Evolutionary conservation across 1,140 invertebrate species (phyloP).

Genomic region (Metaphire vulgaris): DNA sequence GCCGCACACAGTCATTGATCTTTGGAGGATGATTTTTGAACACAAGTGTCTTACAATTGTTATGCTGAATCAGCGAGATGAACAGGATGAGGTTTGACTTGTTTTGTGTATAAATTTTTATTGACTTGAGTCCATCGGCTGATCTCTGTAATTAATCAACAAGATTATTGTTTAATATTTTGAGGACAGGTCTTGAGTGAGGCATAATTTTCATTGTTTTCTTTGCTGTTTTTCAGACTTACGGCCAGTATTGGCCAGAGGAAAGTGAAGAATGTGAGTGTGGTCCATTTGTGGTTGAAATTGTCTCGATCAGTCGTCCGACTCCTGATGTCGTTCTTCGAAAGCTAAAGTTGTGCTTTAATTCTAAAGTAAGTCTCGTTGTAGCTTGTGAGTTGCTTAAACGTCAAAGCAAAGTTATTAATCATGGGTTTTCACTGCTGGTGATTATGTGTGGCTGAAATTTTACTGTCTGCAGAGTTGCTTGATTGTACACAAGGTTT

Average conservation of each 20-base stretch:
- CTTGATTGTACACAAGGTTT: neutral
- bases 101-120: too few species aligned
- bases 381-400: neutral
- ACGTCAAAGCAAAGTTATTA: neutral
- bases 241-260: slow-evolving; percentile 29
- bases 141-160: neutral
- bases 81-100: slow-evolving; percentile 43
- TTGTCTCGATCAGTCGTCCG: neutral
- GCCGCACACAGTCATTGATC: slow-evolving; percentile 22
- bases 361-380: neutral
- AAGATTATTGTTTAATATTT: neutral
- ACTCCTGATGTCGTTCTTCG: slow-evolving; percentile 27
- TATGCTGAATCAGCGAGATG: slow-evolving; percentile 37
- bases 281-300: slow-evolving; percentile 28
- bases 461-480: neutral
- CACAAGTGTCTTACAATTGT: slow-evolving; percentile 19
- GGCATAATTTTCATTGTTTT: neutral
- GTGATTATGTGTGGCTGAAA: neutral
- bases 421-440: neutral
- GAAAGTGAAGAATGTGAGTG: slow-evolving; percentile 26
- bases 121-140: too few species aligned
- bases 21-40: slow-evolving; percentile 28
- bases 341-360: slow-evolving; percentile 22
- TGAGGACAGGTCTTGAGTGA: neutral
- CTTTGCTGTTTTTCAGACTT: slow-evolving; percentile 8